Percentiles rank a stretch among this genome's conserved stretches.
phyloP scores from a whole-genome alignment of 2,113 vertebrate genomes.

The Hiodon alosoides region DNA sequence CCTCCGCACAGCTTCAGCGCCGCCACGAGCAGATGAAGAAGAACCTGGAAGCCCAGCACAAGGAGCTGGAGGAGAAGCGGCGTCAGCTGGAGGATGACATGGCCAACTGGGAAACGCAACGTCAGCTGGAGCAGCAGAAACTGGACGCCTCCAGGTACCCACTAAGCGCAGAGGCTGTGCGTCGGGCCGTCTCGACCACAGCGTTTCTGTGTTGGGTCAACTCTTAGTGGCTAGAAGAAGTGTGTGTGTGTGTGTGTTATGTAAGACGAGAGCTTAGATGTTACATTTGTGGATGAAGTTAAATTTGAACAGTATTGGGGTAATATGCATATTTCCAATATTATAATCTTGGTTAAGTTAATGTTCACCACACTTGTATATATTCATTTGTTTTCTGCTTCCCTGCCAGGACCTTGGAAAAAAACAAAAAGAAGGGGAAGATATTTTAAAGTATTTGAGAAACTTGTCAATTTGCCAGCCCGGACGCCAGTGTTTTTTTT shows the following conservation, averaged over 20 bases:
- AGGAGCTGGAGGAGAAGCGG: constrained; percentile 91
- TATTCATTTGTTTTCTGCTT: constrained; percentile 32
- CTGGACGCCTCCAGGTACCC: constrained; percentile 77
- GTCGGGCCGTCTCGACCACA: no score
- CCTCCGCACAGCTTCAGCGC: constrained; percentile 74
- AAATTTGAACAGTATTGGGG: no score
- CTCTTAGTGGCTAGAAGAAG: no score
- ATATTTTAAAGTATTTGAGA: constrained; percentile 81
- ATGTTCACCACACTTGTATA: neutral
- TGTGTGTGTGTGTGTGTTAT: no score
- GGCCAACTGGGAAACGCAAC: constrained; percentile 86
- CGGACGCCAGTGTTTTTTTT: constrained; percentile 78
- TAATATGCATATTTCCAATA: no score
- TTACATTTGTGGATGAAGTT: no score
- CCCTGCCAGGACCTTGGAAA: constrained; percentile 87
- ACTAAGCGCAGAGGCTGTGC: neutral
- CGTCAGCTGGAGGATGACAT: constrained; percentile 92
- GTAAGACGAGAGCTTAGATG: no score
- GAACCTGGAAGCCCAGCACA: constrained; percentile 97
- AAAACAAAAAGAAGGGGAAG: constrained; percentile 99
- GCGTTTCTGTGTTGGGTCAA: neutral
- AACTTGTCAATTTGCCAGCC: constrained; percentile 84
- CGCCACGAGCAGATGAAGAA: constrained; percentile 99
- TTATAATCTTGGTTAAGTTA: no score
- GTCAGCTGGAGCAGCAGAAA: constrained; percentile 92